Percentiles rank a stretch among this genome's conserved stretches.
phyloP scores from a whole-genome alignment of 2,797 vertebrate species.

The Galagoides demidoff region DNA sequence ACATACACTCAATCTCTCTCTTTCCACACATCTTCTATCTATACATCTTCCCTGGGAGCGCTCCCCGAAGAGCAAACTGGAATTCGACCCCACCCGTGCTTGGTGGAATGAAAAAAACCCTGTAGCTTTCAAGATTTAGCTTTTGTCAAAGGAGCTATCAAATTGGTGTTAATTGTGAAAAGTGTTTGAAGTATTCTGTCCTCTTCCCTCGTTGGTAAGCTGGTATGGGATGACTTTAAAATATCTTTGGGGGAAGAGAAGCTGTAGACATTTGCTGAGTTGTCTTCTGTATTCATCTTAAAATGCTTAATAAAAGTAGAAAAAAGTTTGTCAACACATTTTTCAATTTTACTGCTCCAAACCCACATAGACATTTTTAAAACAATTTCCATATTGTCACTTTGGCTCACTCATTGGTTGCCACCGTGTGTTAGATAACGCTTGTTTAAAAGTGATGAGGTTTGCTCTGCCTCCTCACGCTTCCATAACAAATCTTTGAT shows the following conservation, averaged over 20 bases:
- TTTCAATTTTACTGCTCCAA: conserved; percentile 44
- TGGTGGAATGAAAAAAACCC: neutral
- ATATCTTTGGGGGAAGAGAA: conserved; percentile 59
- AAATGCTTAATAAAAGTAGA: conserved; percentile 62
- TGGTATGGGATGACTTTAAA: conserved; percentile 39
- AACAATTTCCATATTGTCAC: conserved; percentile 76
- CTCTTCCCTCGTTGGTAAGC: neutral
- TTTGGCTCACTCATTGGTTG: conserved; percentile 76
- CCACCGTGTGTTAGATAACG: conserved; percentile 66
- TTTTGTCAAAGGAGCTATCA: conserved; percentile 62
- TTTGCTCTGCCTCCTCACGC: conserved; percentile 11
- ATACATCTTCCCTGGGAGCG: neutral
- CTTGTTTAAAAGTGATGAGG: conserved; percentile 3
- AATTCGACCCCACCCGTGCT: neutral
- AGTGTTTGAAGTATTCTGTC: conserved; percentile 67
- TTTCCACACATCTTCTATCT: neutral
- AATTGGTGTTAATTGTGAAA: neutral
- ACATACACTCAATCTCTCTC: too few relatives aligned
- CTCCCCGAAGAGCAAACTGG: neutral
- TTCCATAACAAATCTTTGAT: neutral
- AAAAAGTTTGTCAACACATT: conserved; percentile 74
- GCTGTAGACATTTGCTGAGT: conserved; percentile 11
- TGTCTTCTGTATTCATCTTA: conserved; percentile 55
- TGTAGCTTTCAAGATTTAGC: conserved; percentile 74
- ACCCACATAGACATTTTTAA: conserved; percentile 58